These are phyloP conservation scores for Muntiacus reevesi DNA, from an alignment of 2,113 vertebrate species.

Conservation along the genomic window DNA sequence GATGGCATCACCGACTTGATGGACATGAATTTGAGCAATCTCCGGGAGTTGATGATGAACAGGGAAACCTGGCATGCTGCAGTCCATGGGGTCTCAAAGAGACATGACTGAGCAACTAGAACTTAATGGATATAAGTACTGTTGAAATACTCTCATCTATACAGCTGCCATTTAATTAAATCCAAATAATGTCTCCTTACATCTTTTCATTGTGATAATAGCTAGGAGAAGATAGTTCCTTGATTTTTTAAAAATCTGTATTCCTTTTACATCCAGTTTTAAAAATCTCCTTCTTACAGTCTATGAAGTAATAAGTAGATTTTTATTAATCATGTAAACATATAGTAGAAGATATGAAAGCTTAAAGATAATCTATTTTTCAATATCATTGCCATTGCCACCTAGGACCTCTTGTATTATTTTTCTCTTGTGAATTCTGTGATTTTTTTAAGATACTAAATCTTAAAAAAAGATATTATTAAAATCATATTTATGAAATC, in stretches of 20 bases:
- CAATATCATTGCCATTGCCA: not conserved
- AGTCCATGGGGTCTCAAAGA: not conserved
- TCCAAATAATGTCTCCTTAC: not conserved
- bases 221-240: not conserved
- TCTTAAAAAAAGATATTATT: not conserved
- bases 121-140: not conserved
- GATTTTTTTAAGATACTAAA: not conserved
- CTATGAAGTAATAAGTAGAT: not conserved
- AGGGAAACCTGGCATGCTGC: not conserved
- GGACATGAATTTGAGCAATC: not conserved
- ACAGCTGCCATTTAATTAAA: not conserved
- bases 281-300: not conserved
- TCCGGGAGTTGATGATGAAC: not conserved
- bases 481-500: not conserved
- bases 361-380: not conserved
- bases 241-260: not conserved
- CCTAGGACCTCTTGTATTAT: not conserved
- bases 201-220: not conserved
- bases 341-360: not conserved
- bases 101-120: not conserved
- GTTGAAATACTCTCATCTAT: not conserved
- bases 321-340: not conserved
- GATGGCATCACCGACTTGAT: not conserved
- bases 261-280: not conserved
- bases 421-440: not conserved